Evolutionary conservation across 2,888 invertebrate species (phyloP).

Genomic region (Nasonia oneida): DNA sequence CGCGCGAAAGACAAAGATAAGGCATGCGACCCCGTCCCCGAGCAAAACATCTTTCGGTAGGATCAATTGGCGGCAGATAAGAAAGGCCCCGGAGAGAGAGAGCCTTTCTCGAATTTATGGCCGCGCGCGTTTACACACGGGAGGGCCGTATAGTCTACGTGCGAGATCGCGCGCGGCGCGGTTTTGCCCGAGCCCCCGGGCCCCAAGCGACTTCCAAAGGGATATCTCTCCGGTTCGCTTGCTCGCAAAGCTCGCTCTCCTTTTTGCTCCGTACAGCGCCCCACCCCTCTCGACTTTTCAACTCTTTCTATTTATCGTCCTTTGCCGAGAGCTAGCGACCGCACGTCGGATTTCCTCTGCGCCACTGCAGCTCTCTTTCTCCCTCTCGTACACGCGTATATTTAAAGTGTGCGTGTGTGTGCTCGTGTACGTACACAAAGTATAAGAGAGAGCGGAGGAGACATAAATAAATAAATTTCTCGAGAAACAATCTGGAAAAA

Average conservation of each 20-base stretch:
- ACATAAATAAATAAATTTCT: slow-evolving; percentile 12
- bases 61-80: slow-evolving; percentile 51
- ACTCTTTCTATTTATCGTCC: slow-evolving; percentile 2
- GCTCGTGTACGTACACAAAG: not conserved
- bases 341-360: not conserved
- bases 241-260: slow-evolving; percentile 27
- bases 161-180: not conserved
- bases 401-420: not conserved
- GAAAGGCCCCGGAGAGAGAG: slow-evolving; percentile 14
- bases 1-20: slow-evolving; percentile 42
- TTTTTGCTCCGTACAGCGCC: not conserved
- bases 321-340: not conserved
- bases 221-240: not conserved
- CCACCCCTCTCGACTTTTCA: not conserved
- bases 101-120: slow-evolving; percentile 43
- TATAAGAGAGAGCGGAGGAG: not conserved
- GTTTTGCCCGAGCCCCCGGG: not conserved
- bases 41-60: slow-evolving; percentile 38
- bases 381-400: not conserved
- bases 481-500: slow-evolving; percentile 18
- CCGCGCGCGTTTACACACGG: slow-evolving; percentile 18
- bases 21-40: not conserved
- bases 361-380: not conserved
- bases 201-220: slow-evolving; percentile 3
- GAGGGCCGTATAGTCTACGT: not conserved